Conservation (phyloP, 2,888 invertebrate species). For the Deilephila elpenor region DNA sequence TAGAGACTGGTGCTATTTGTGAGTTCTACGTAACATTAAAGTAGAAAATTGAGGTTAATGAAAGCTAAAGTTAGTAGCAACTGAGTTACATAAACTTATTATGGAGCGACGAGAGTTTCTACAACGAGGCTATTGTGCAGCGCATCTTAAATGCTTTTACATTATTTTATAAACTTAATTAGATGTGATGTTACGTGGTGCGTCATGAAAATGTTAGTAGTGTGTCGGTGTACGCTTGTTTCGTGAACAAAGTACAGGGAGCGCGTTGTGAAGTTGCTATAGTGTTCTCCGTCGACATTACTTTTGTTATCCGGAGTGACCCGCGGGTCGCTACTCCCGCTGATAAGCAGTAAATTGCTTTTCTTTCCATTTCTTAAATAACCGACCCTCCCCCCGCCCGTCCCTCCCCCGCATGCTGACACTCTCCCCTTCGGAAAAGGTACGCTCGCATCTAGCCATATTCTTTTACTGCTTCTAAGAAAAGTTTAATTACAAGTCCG, state of each 20-base stretch:
- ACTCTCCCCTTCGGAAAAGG: slow-evolving; percentile 51
- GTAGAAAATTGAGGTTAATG: not conserved
- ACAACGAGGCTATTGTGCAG: too few relatives aligned
- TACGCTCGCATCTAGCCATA: slow-evolving; percentile 69
- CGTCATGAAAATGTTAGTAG: not conserved
- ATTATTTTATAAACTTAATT: too few relatives aligned
- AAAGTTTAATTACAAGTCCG: slow-evolving; percentile 80
- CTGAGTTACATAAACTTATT: slow-evolving; percentile 1
- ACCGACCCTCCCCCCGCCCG: slow-evolving; percentile 52
- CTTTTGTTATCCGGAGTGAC: slow-evolving; percentile 69
- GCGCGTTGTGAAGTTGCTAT: slow-evolving; percentile 29
- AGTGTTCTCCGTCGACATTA: slow-evolving; percentile 56
- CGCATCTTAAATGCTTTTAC: too few relatives aligned
- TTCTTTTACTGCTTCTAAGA: slow-evolving; percentile 72
- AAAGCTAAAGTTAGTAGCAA: not conserved
- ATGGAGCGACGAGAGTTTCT: not conserved
- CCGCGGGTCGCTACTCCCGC: slow-evolving; percentile 66
- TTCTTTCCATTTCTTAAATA: slow-evolving; percentile 81
- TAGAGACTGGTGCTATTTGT: too few relatives aligned
- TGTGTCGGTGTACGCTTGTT: not conserved
- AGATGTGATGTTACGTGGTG: too few relatives aligned
- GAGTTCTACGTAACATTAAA: too few relatives aligned
- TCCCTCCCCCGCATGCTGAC: slow-evolving; percentile 44
- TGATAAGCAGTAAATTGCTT: slow-evolving; percentile 82
- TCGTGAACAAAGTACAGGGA: slow-evolving; percentile 13